Evolutionary conservation across 2,797 vertebrate genomes (phyloP).

Genomic region (Chelon labrosus): DNA sequence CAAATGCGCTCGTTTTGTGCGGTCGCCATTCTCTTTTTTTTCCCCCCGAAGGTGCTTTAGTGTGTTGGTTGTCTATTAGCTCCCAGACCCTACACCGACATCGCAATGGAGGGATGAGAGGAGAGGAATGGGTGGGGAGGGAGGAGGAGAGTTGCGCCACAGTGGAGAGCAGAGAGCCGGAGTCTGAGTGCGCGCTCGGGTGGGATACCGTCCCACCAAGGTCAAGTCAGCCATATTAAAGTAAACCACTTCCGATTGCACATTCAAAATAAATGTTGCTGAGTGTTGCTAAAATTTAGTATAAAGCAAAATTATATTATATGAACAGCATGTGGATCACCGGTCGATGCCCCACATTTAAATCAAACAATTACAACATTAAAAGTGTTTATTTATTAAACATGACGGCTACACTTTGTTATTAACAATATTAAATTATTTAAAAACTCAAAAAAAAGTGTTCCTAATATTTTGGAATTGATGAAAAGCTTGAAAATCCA

Average conservation of each 20-base stretch:
- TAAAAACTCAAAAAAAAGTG: too few species aligned
- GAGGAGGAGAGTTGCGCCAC: slow-evolving; percentile 70
- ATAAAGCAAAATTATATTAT: background rate
- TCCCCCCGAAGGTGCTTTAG: slow-evolving; percentile 64
- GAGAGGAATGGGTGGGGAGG: slow-evolving; percentile 59
- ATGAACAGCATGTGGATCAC: background rate
- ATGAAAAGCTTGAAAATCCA: background rate
- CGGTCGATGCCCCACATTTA: background rate
- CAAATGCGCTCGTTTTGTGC: background rate
- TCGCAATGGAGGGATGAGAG: slow-evolving; percentile 61
- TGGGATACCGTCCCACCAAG: slow-evolving; percentile 66
- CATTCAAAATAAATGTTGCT: slow-evolving; percentile 32
- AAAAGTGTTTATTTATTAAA: too few species aligned
- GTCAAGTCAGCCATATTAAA: slow-evolving; percentile 33
- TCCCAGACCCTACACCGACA: slow-evolving; percentile 68
- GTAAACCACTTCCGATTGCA: background rate
- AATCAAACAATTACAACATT: too few species aligned
- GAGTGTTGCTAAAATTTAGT: background rate
- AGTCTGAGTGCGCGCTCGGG: slow-evolving; percentile 74
- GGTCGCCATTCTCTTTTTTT: slow-evolving; percentile 55
- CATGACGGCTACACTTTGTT: background rate
- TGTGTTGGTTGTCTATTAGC: slow-evolving; percentile 63
- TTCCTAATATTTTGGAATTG: background rate
- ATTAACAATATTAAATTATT: too few species aligned
- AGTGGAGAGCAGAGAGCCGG: slow-evolving; percentile 58